These are phyloP conservation scores for Argyresthia goedartella DNA, from an alignment of 2,888 invertebrate species.

Conservation along the genomic window DNA sequence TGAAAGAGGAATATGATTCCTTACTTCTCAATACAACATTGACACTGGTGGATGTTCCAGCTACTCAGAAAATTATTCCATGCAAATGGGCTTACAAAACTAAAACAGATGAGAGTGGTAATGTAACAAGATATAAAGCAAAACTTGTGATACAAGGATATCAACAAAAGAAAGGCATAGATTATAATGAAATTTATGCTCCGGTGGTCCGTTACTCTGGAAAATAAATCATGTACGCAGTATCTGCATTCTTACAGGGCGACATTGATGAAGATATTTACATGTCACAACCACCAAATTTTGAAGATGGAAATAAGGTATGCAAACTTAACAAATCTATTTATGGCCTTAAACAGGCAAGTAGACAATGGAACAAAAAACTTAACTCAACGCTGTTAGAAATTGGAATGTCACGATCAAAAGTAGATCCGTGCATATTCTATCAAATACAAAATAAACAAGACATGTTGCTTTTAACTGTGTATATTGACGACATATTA, in stretches of 20 bases:
- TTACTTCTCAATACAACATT: constrained; percentile 1
- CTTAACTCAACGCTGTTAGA: background rate
- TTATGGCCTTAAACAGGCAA: constrained; percentile 4
- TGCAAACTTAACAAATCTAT: constrained; percentile 2
- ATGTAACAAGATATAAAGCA: background rate
- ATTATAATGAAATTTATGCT: constrained; percentile 5
- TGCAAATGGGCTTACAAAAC: constrained; percentile 4
- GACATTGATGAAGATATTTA: constrained; percentile 4
- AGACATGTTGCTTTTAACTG: constrained; percentile 7
- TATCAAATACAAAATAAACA: constrained; percentile 2
- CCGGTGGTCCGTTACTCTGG: constrained; percentile 4
- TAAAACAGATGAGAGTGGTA: background rate
- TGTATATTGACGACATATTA: constrained; percentile 10
- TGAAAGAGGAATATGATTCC: constrained; percentile 4
- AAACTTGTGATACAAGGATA: background rate
- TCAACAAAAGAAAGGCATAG: constrained; percentile 2
- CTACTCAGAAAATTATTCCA: background rate
- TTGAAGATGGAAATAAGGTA: constrained; percentile 1
- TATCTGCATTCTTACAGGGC: constrained; percentile 2
- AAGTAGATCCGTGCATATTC: constrained; percentile 5
- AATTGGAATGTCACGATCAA: background rate
- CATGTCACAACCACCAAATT: constrained; percentile 3
- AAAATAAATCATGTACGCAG: constrained; percentile 3
- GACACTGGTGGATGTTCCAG: background rate
- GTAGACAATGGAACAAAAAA: constrained; percentile 4